Conservation (phyloP, 2,888 invertebrate genomes). For the Cheiracanthium punctorium region DNA sequence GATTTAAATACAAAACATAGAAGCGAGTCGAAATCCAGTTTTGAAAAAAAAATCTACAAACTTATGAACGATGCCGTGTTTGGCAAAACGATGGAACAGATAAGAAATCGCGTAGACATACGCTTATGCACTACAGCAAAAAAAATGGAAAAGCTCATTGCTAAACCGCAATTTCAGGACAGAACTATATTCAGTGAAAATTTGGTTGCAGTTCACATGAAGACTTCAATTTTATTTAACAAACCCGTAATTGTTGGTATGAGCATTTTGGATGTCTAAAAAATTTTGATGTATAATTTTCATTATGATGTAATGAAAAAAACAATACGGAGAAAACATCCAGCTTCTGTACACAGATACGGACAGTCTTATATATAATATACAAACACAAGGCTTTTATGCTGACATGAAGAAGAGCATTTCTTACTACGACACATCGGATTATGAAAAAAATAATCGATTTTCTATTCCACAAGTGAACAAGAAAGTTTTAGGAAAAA, state of each 20-base stretch:
- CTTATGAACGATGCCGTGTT: slow-evolving; percentile 75
- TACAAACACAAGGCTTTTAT: slow-evolving; percentile 51
- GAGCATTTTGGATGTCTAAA: slow-evolving; percentile 73
- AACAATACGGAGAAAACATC: slow-evolving; percentile 71
- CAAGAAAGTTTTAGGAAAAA: slow-evolving; percentile 30
- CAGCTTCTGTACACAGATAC: slow-evolving; percentile 74
- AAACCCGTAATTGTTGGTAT: slow-evolving; percentile 72
- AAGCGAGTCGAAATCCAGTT: slow-evolving; percentile 73
- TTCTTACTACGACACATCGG: slow-evolving; percentile 17
- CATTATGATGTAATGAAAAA: slow-evolving; percentile 71
- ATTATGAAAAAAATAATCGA: background rate
- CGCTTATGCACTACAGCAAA: slow-evolving; percentile 53
- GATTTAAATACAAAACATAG: slow-evolving; percentile 18
- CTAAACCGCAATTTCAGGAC: slow-evolving; percentile 55
- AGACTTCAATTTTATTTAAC: slow-evolving; percentile 60
- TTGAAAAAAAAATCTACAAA: slow-evolving; percentile 76
- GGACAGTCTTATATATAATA: slow-evolving; percentile 73
- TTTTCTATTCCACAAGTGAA: background rate
- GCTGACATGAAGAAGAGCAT: background rate
- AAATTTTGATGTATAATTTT: slow-evolving; percentile 73
- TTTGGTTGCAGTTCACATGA: slow-evolving; percentile 34
- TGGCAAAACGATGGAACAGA: slow-evolving; percentile 71
- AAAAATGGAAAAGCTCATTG: slow-evolving; percentile 20
- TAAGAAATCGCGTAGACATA: slow-evolving; percentile 73
- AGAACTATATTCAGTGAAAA: slow-evolving; percentile 28